Percentiles rank a stretch among this genome's conserved stretches.
phyloP scores from a whole-genome alignment of 2,888 invertebrate genomes.

The Sesia bembeciformis region DNA sequence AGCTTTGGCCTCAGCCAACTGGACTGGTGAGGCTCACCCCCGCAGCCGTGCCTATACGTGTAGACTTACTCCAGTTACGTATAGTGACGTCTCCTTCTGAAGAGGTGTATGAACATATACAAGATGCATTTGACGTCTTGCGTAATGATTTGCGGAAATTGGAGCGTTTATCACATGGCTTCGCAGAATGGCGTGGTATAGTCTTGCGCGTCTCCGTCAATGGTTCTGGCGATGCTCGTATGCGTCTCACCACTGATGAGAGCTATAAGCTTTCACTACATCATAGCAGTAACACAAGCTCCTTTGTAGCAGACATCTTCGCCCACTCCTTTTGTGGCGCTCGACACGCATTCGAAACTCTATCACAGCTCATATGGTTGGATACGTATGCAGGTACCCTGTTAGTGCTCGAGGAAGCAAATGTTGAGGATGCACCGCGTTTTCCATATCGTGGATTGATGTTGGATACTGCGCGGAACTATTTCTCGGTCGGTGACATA shows the following conservation, averaged over 20 bases:
- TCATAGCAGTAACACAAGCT: constrained; percentile 32
- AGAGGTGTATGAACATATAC: constrained; percentile 39
- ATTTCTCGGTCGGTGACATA: constrained; percentile 80
- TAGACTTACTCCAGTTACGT: constrained; percentile 65
- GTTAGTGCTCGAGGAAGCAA: constrained; percentile 76
- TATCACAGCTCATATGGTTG: constrained; percentile 85
- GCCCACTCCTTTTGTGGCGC: constrained; percentile 83
- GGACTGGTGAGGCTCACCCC: constrained; percentile 77
- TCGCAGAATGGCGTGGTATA: constrained; percentile 52
- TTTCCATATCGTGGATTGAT: constrained; percentile 87
- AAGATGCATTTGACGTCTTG: constrained; percentile 60
- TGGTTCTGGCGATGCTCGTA: constrained; percentile 56
- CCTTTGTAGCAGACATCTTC: constrained; percentile 72
- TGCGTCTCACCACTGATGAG: constrained; percentile 80
- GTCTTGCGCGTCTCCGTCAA: constrained; percentile 60
- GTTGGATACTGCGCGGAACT: constrained; percentile 92
- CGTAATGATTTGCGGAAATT: constrained; percentile 54
- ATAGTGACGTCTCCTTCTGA: constrained; percentile 35
- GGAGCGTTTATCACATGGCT: constrained; percentile 37
- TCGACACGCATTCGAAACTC: constrained; percentile 82
- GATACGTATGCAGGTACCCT: constrained; percentile 76
- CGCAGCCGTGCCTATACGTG: constrained; percentile 75
- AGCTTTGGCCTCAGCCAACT: constrained; percentile 86
- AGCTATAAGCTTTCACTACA: constrained; percentile 78
- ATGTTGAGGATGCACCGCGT: constrained; percentile 83